A percentile compares a stretch with the other conserved stretches of the same genome.
These are phyloP conservation scores for Drosophila bifasciata DNA, from an alignment of 1,140 invertebrate genomes.

Conservation along the genomic window DNA sequence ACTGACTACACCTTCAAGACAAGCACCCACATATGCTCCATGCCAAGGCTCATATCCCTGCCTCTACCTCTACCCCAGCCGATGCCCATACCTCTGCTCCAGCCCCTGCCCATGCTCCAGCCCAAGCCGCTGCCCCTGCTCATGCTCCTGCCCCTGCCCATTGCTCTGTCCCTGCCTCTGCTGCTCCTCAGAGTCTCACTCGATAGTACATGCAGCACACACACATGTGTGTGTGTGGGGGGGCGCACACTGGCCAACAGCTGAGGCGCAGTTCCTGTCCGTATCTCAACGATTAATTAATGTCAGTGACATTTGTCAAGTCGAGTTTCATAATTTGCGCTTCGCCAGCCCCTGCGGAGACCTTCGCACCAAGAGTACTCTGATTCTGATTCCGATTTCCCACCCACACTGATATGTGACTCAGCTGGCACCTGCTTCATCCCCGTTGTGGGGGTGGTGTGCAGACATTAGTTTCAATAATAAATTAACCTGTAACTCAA, in stretches of 20 bases:
- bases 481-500: constrained; percentile 72
- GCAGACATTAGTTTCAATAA: constrained; percentile 74
- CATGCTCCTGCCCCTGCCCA: too few relatives aligned
- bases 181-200: too few relatives aligned
- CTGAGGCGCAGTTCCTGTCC: constrained; percentile 1
- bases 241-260: background rate
- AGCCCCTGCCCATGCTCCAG: too few relatives aligned
- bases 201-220: background rate
- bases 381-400: background rate
- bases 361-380: too few relatives aligned
- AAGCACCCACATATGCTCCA: too few relatives aligned
- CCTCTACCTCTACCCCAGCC: too few relatives aligned
- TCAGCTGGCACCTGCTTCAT: constrained; percentile 24
- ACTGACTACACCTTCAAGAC: too few relatives aligned
- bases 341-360: constrained; percentile 14
- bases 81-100: too few relatives aligned
- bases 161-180: too few relatives aligned
- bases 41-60: too few relatives aligned
- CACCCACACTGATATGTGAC: constrained; percentile 5
- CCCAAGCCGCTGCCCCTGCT: too few relatives aligned
- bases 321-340: constrained; percentile 68
- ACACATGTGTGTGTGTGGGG: background rate
- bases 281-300: constrained; percentile 67
- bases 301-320: constrained; percentile 71
- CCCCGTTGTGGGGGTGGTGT: constrained; percentile 3